Evolutionary conservation across 1,140 invertebrate genomes (phyloP), one percentile per base, ranked within the genome.

Genomic region (Oryctes rhinoceros): DNA sequence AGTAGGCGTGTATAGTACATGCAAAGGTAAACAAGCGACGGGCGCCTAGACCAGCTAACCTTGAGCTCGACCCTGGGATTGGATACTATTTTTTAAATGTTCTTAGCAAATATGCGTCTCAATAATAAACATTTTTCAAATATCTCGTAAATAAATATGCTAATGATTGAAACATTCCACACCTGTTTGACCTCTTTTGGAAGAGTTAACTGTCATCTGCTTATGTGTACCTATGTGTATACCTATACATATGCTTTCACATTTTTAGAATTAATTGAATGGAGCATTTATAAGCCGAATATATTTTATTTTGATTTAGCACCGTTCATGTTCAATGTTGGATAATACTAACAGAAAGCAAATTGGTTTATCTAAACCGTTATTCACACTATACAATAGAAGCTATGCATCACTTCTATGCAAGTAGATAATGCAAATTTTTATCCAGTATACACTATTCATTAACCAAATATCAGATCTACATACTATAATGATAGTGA

Each of bases 131-230:
- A 79, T 76, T 80, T 83, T 79, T 82, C 44, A 44, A 10, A 82
- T 79, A 53, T 35, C 15, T 44, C 49, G 49, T 53, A 80, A 82
- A 30, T 30, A 76, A 76, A 47, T 82, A 82, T 83, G 80, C 80
- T 83, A 82, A 82, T 81, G 78, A 59, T 59, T 76, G n/a, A 65
- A 82, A 80, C 80, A 83, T 82, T 84, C 83, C 83, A 83, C 82
- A 80, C 82, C 81, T 83, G 65, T 80, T 48, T 85, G 84, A 85
- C 84, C 84, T 85, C 83, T 83, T 85, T 85, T 71, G 48, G 78
- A 80, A 80, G 44, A 78, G 20, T 44, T 79, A 71, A 49, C 79
- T 76, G 79, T 80, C 74, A 79, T 79, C 37, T 79, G 65, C 24
- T 79, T 79, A 48, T 49, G 37, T 78, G n/a, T 79, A 35, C 24